phyloP scores from a whole-genome alignment of 2,113 vertebrate genomes.

The Misgurnus mizolepis region DNA sequence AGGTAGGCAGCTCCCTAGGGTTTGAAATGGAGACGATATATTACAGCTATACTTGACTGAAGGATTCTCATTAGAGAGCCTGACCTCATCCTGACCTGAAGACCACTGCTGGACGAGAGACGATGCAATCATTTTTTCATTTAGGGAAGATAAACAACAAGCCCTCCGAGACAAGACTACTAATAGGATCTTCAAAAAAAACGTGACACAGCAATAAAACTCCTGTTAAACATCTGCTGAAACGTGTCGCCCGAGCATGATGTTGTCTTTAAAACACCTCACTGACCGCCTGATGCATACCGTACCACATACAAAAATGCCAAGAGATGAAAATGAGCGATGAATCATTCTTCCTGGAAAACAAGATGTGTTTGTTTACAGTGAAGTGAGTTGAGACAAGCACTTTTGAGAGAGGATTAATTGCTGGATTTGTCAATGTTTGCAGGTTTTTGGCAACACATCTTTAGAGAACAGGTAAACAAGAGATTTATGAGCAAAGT shows the following conservation, averaged over 20 bases:
- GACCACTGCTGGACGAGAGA: background rate
- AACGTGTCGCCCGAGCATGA: background rate
- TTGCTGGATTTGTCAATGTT: too few relatives aligned
- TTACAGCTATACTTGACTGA: background rate
- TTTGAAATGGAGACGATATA: background rate
- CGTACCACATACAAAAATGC: too few relatives aligned
- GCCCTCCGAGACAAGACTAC: constrained; percentile 16
- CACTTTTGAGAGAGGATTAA: too few relatives aligned
- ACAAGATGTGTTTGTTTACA: too few relatives aligned
- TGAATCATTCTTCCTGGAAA: too few relatives aligned
- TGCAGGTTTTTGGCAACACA: too few relatives aligned
- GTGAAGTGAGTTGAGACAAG: too few relatives aligned
- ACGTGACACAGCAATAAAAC: background rate
- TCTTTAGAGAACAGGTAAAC: too few relatives aligned
- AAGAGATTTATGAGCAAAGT: too few relatives aligned
- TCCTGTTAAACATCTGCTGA: background rate
- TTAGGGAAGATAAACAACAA: background rate
- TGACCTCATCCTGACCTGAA: constrained; percentile 25
- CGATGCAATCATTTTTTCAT: background rate
- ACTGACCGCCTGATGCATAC: too few relatives aligned
- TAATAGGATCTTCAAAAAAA: background rate
- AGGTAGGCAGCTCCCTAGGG: background rate
- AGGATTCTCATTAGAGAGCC: constrained; percentile 6
- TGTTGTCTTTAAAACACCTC: background rate
- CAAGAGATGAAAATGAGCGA: background rate